phyloP scores from a whole-genome alignment of 2,888 invertebrate species.

The Amiota mariae region DNA sequence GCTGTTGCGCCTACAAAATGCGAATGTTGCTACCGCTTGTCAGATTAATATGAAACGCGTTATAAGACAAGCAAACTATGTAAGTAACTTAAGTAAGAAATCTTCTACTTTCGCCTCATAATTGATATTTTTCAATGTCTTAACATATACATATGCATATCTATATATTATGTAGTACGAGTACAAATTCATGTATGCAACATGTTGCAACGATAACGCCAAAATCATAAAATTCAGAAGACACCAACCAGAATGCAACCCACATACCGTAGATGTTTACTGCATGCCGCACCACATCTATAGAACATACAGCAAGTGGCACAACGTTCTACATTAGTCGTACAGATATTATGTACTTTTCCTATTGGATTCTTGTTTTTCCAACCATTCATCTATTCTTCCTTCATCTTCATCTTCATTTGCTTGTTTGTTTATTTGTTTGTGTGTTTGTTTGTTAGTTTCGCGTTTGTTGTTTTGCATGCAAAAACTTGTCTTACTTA shows the following conservation, averaged over 20 bases:
- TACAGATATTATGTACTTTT: too few relatives aligned
- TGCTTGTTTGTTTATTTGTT: too few relatives aligned
- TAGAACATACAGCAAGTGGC: constrained; percentile 6
- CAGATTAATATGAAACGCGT: constrained; percentile 64
- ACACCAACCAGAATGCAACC: constrained; percentile 21
- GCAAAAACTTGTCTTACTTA: too few relatives aligned
- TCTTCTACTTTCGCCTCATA: constrained; percentile 57
- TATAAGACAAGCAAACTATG: constrained; percentile 1
- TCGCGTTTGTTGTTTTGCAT: too few relatives aligned
- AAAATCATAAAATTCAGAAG: constrained; percentile 48
- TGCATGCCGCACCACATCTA: constrained; percentile 37
- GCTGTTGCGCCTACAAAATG: constrained; percentile 48
- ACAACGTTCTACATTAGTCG: neutral
- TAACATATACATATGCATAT: too few relatives aligned
- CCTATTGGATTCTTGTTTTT: too few relatives aligned
- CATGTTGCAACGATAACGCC: constrained; percentile 25
- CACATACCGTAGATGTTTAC: constrained; percentile 38
- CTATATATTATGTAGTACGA: constrained; percentile 23
- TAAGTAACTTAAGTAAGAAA: neutral
- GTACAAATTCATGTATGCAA: constrained; percentile 31
- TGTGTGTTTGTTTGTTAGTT: too few relatives aligned
- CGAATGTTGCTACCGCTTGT: constrained; percentile 44
- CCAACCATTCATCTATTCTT: too few relatives aligned
- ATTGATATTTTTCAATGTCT: constrained; percentile 56
- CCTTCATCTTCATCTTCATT: too few relatives aligned